A percentile compares a stretch with the other conserved stretches of the same genome.
Conservation (phyloP, 2,113 vertebrate genomes). For the Otis tarda region DNA sequence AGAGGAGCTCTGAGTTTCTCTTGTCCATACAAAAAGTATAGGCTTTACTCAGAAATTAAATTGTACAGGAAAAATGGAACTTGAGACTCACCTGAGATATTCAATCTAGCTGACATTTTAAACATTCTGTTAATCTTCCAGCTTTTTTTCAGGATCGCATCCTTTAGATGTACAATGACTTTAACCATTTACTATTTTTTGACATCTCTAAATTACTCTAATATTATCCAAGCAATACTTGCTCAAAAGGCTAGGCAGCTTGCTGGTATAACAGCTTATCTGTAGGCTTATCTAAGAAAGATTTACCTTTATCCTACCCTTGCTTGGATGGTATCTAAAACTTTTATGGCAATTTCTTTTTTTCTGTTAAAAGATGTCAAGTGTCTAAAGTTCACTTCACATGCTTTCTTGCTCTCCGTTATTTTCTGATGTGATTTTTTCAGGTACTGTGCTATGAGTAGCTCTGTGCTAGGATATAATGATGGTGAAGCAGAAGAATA, state of each 20-base stretch:
- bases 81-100: neutral
- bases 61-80: neutral
- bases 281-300: neutral
- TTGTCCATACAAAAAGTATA: neutral
- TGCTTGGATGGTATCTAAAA: neutral
- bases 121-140: neutral
- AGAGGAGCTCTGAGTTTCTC: neutral
- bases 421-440: neutral
- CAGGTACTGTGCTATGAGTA: neutral
- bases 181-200: neutral
- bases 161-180: neutral
- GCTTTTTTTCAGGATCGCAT: neutral
- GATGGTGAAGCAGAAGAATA: neutral
- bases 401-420: neutral
- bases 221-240: neutral
- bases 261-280: neutral
- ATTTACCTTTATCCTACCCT: neutral
- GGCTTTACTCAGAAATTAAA: neutral
- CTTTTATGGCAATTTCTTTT: neutral
- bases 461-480: neutral
- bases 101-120: neutral
- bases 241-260: neutral
- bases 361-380: neutral
- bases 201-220: neutral
- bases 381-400: neutral